Percentiles rank a stretch among this genome's conserved stretches.
Conservation (phyloP, 2,888 invertebrate genomes). For the Torymus texanus region DNA sequence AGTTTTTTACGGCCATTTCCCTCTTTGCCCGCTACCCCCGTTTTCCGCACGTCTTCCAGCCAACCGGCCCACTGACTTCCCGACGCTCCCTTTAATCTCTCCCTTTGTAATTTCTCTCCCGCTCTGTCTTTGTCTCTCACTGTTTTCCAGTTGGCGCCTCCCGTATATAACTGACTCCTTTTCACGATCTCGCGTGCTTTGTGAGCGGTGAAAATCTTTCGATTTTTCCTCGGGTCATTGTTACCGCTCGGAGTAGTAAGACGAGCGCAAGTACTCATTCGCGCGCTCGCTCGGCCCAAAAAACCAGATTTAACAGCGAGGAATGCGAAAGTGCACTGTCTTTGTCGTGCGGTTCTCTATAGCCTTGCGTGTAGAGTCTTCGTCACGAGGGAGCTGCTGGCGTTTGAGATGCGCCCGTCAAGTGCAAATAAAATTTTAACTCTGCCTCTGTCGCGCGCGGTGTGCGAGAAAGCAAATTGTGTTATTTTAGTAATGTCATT, state of each 20-base stretch:
- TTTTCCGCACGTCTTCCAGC: neutral
- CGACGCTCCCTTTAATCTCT: slow-evolving; percentile 13
- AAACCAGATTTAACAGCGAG: neutral
- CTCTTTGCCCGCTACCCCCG: neutral
- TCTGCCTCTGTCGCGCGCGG: too few species aligned
- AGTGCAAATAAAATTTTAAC: too few species aligned
- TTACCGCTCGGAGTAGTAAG: neutral
- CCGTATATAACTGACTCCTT: neutral
- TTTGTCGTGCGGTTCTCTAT: too few species aligned
- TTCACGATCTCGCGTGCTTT: neutral
- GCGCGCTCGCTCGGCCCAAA: neutral
- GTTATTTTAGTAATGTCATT: too few species aligned
- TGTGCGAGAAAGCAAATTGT: too few species aligned
- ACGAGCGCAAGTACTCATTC: neutral
- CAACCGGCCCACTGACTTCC: too few species aligned
- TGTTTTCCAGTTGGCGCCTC: slow-evolving; percentile 10
- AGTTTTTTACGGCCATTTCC: slow-evolving; percentile 9
- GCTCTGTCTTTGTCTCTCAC: neutral
- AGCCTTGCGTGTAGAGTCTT: too few species aligned
- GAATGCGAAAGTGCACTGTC: neutral
- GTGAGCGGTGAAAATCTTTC: slow-evolving; percentile 1
- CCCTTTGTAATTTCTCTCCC: neutral
- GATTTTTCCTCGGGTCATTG: neutral
- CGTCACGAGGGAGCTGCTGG: too few species aligned
- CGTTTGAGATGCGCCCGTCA: too few species aligned